Percentiles rank a stretch among this genome's conserved stretches.
phyloP scores from a whole-genome alignment of 1,140 invertebrate genomes.

The Atta colombica region DNA sequence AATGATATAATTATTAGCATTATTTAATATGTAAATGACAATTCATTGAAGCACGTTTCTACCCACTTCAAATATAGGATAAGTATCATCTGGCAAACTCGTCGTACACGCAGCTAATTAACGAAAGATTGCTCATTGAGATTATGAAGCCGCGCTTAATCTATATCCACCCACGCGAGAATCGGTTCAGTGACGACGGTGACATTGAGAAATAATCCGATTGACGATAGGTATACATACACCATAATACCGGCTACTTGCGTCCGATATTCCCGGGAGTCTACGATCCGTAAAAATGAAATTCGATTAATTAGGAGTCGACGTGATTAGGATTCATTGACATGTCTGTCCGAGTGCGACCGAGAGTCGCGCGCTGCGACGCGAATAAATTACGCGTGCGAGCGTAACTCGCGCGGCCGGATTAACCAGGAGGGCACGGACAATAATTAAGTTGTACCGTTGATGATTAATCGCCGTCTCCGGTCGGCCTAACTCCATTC shows the following conservation, averaged over 20 bases:
- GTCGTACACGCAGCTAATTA: slow-evolving; percentile 58
- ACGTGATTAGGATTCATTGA: slow-evolving; percentile 21
- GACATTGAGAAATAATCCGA: slow-evolving; percentile 44
- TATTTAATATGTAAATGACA: neutral
- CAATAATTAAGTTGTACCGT: slow-evolving; percentile 78
- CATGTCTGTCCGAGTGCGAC: neutral
- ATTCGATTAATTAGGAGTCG: slow-evolving; percentile 57
- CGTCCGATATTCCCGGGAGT: neutral
- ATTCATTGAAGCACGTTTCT: neutral
- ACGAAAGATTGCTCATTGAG: slow-evolving; percentile 58
- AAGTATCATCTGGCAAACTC: neutral
- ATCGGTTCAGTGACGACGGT: slow-evolving; percentile 31
- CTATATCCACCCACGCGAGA: slow-evolving; percentile 55
- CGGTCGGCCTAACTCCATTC: slow-evolving; percentile 46
- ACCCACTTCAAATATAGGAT: neutral
- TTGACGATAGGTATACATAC: neutral
- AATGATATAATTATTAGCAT: neutral
- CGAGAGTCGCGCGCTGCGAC: neutral
- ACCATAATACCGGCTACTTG: neutral
- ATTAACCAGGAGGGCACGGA: slow-evolving; percentile 67
- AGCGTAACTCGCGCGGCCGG: slow-evolving; percentile 4
- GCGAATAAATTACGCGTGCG: neutral
- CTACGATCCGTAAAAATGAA: slow-evolving; percentile 51
- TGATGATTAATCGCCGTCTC: slow-evolving; percentile 75
- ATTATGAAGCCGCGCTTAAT: slow-evolving; percentile 33